Percentiles rank a stretch among this genome's conserved stretches.
Evolutionary conservation across 2,113 vertebrate genomes (phyloP).

Genomic region (Felis catus): F.catus_Fca126_mat1.0 CM031419.1:68157501-68158000

Average conservation of each 20-base stretch:
- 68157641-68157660: neutral
- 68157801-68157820: neutral
- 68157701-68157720: conserved; percentile 50
- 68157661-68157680: conserved; percentile 50
- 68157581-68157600: neutral
- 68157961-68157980: neutral
- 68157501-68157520: neutral
- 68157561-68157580: neutral
- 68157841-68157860: neutral
- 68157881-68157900: neutral
- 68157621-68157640: conserved; percentile 1
- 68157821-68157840: neutral
- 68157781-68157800: neutral
- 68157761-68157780: neutral
- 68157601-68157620: neutral
- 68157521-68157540: conserved; percentile 3
- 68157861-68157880: neutral
- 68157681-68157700: conserved; percentile 57
- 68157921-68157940: neutral
- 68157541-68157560: neutral
- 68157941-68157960: neutral
- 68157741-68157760: conserved; percentile 6
- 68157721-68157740: conserved; percentile 46
- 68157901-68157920: neutral
- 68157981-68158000: neutral